Conservation (phyloP, 2,113 vertebrate species). For the Tenebrosternarchus preto region DNA sequence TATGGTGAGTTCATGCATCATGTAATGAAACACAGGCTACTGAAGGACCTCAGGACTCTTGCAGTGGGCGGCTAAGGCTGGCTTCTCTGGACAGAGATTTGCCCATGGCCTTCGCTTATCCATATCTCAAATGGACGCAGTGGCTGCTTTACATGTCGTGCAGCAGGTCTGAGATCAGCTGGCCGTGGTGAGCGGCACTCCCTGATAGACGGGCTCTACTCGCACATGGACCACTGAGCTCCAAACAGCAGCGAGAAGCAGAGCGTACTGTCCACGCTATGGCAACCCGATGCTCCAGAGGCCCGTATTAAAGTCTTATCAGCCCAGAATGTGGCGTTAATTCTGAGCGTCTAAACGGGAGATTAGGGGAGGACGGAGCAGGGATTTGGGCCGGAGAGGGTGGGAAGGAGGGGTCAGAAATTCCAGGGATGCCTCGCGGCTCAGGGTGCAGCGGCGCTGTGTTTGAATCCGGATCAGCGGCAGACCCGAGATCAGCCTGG, state of each 20-base stretch:
- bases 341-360: slow-evolving; percentile 48
- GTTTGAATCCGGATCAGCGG: slow-evolving; percentile 55
- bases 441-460: slow-evolving; percentile 48
- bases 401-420: slow-evolving; percentile 26
- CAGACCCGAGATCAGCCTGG: slow-evolving; percentile 33
- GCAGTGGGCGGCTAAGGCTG: background rate
- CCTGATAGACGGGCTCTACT: slow-evolving; percentile 26
- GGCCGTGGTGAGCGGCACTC: background rate
- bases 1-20: background rate
- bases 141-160: background rate
- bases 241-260: background rate
- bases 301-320: slow-evolving; percentile 53
- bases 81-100: background rate
- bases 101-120: background rate
- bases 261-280: slow-evolving; percentile 15
- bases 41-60: background rate
- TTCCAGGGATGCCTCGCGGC: slow-evolving; percentile 55
- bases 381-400: slow-evolving; percentile 37
- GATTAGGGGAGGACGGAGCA: slow-evolving; percentile 50
- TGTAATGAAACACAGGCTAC: background rate
- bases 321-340: slow-evolving; percentile 51
- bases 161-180: background rate
- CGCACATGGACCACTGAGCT: slow-evolving; percentile 6
- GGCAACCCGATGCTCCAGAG: slow-evolving; percentile 35
- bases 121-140: background rate